These are phyloP conservation scores for Silurus aristotelis DNA, from an alignment of 2,797 vertebrate species.

Conservation along the genomic window DNA sequence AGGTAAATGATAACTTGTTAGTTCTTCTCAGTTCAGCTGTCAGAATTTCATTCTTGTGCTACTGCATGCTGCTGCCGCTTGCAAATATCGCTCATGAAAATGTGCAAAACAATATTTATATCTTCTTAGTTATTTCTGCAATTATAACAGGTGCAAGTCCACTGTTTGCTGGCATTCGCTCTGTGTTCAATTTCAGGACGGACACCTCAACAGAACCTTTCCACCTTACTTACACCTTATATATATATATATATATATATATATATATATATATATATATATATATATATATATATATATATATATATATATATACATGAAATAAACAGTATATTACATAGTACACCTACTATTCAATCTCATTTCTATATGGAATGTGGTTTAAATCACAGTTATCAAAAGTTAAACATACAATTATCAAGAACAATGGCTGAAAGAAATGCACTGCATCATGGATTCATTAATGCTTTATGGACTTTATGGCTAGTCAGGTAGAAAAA, in stretches of 20 bases:
- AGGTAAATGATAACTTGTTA: conserved; percentile 9
- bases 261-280: not conserved
- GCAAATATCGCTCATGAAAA: not conserved
- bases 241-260: conserved; percentile 2
- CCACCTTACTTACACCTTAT: not conserved
- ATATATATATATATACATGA: not conserved
- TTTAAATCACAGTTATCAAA: conserved; percentile 36
- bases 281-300: not conserved
- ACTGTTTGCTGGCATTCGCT: not conserved
- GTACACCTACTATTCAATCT: conserved; percentile 31
- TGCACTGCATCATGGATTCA: not conserved
- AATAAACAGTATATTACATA: conserved; percentile 20
- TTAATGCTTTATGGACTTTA: conserved; percentile 20
- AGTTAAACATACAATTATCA: conserved; percentile 10
- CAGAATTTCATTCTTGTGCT: conserved; percentile 17
- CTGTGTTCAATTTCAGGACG: not conserved
- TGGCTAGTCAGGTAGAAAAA: conserved; percentile 28
- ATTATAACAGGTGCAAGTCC: not conserved
- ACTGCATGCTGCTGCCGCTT: conserved; percentile 16
- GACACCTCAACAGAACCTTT: not conserved
- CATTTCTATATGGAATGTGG: conserved; percentile 28
- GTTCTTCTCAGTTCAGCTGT: conserved; percentile 1
- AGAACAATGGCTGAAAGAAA: not conserved
- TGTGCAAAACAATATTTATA: conserved; percentile 34
- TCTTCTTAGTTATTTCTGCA: not conserved